Evolutionary conservation across 2,888 invertebrate genomes (phyloP), one percentile per base, ranked within the genome.

Genomic region (Thereva nobilitata): DNA sequence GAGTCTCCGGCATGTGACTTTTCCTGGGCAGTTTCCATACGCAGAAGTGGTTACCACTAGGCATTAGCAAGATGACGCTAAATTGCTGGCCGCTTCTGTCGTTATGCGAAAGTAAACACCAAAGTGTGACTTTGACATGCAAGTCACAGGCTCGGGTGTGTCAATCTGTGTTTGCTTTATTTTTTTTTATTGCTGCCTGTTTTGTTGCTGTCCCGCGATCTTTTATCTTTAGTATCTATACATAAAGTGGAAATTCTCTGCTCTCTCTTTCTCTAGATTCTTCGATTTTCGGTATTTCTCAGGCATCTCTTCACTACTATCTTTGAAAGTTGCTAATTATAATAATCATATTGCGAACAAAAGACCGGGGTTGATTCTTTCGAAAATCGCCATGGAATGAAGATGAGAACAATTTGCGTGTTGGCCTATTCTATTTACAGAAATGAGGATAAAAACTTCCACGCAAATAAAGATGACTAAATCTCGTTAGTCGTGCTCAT

Each of bases 111-210:
- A 47, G 42, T 49, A 59, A 59, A 59, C 49, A 59, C 47, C 38
- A 41, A 59, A 59, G 59, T 59, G 59, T 49, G 59, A 59, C 59
- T 59, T 56, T 56, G 59, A 45, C 37, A 59, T 45, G 49, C 59
- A 59, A 23, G 23, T 23, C 23, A n/a, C n/a, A 23, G 23, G 47
- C 37, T 47, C 38, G 49, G 59, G 59, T 23, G 59, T 38, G 59
- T 34, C 47, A 23, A 23, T 23, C 23, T 23, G 9, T 47, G 47
- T 47, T 47, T 47, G 47, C 12, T 47, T 47, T n/a, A 10, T 47
- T 47, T 47, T 45, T 9, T 45, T 47, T 10, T 47, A 47, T 9
- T 5, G 12, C 12, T 4, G 10, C 8, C 10, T 4, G 47, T n/a
- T 9, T 10, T n/a, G n/a, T n/a, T 12, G n/a, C 8, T 42, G 47